Evolutionary conservation across 2,797 vertebrate species (phyloP).

Genomic region (Rhabdophis nuchalis): DNA sequence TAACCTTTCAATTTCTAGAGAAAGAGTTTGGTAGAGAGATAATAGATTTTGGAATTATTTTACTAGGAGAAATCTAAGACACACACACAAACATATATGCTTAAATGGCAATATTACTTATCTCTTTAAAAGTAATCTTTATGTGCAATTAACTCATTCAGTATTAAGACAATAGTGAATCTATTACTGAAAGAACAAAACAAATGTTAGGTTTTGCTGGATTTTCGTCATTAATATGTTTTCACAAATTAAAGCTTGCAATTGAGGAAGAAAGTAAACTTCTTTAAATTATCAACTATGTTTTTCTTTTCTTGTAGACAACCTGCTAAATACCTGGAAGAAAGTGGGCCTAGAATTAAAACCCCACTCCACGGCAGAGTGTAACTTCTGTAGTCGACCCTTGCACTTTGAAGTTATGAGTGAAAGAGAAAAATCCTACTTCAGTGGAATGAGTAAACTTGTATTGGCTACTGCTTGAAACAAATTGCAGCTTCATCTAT

Average conservation of each 20-base stretch:
- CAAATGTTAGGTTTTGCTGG: neutral
- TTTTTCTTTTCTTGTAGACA: slow-evolving; percentile 73
- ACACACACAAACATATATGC: neutral
- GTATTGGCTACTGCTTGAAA: slow-evolving; percentile 84
- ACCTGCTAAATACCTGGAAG: slow-evolving; percentile 85
- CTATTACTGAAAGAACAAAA: neutral
- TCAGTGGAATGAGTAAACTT: slow-evolving; percentile 87
- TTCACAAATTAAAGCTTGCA: neutral
- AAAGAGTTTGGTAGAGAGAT: neutral
- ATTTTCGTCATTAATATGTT: neutral
- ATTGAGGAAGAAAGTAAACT: neutral
- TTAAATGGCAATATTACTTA: neutral
- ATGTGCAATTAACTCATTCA: neutral
- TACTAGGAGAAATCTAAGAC: neutral
- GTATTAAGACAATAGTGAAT: neutral
- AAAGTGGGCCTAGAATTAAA: slow-evolving; percentile 84
- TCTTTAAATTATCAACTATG: neutral
- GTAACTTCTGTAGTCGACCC: slow-evolving; percentile 90
- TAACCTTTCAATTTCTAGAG: neutral
- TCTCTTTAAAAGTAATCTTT: neutral
- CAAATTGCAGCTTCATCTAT: neutral
- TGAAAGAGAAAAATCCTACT: slow-evolving; percentile 88
- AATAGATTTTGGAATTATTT: neutral
- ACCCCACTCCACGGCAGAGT: slow-evolving; percentile 86
- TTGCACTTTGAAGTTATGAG: slow-evolving; percentile 94